These are phyloP conservation scores for Marmota flaviventris DNA, from an alignment of 2,113 vertebrate genomes.

Conservation along the genomic window DNA sequence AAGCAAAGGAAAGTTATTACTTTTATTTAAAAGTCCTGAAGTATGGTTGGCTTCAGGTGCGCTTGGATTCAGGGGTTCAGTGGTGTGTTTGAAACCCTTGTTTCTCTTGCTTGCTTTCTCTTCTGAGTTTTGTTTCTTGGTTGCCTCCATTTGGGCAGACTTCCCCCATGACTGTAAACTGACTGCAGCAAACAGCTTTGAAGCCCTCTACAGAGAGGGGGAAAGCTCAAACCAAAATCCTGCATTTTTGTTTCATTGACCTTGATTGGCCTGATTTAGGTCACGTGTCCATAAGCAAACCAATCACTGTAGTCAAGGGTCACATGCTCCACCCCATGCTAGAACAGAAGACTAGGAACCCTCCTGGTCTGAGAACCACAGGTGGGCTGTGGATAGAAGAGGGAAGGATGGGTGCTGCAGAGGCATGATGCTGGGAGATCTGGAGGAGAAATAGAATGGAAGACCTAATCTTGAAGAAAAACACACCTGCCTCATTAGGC, in stretches of 20 bases:
- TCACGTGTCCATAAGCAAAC: not conserved
- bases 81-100: not conserved
- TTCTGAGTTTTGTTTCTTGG: not conserved
- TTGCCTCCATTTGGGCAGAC: not conserved
- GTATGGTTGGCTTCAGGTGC: not conserved
- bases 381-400: not conserved
- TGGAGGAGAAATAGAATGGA: not conserved
- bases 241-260: not conserved
- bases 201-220: not conserved
- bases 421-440: not conserved
- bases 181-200: not conserved
- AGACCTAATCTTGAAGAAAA: not conserved
- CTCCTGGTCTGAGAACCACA: not conserved
- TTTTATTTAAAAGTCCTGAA: not conserved
- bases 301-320: not conserved
- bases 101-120: not conserved
- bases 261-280: not conserved
- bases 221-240: not conserved
- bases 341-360: not conserved
- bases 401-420: not conserved
- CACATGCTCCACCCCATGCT: not conserved
- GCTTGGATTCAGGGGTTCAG: not conserved
- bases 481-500: not conserved
- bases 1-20: conserved; percentile 11
- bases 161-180: not conserved